These are phyloP conservation scores for Microcebus griseorufus DNA, from an alignment of 2,113 vertebrate genomes.

Conservation along the genomic window DNA sequence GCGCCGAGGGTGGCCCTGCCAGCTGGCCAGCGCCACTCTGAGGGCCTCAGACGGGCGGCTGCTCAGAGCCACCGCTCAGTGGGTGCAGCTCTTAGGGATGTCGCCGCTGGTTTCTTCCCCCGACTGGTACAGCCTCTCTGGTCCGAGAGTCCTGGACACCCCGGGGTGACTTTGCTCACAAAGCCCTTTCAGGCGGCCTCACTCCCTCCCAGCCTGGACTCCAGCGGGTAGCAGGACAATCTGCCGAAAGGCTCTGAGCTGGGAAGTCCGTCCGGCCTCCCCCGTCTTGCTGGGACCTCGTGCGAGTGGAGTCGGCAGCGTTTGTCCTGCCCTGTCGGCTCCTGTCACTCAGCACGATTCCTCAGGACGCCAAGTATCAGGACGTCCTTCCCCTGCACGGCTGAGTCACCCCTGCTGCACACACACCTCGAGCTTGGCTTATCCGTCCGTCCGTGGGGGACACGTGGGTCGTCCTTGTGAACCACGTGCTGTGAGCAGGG, in stretches of 20 bases:
- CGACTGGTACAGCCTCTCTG: background rate
- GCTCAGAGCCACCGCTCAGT: background rate
- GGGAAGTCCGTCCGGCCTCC: background rate
- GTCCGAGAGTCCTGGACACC: background rate
- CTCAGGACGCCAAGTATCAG: background rate
- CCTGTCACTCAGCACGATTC: fast-evolving
- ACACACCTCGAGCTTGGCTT: fast-evolving
- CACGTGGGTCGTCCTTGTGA: fast-evolving
- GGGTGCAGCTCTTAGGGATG: fast-evolving
- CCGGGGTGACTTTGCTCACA: fast-evolving
- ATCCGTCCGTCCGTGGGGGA: fast-evolving
- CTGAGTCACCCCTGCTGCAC: background rate
- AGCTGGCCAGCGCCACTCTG: no score
- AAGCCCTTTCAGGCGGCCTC: no score
- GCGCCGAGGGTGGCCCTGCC: fast-evolving
- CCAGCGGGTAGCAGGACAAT: background rate
- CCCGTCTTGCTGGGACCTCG: background rate
- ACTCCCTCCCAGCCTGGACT: background rate
- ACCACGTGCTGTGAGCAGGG: fast-evolving
- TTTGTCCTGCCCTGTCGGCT: background rate
- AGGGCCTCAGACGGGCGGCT: background rate
- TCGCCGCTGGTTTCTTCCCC: background rate
- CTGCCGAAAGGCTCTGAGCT: background rate
- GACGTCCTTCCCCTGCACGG: background rate
- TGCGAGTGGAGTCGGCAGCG: background rate